These are phyloP conservation scores for Andinoacara biseriatus DNA, from an alignment of 2,113 vertebrate genomes.

Conservation along the genomic window DNA sequence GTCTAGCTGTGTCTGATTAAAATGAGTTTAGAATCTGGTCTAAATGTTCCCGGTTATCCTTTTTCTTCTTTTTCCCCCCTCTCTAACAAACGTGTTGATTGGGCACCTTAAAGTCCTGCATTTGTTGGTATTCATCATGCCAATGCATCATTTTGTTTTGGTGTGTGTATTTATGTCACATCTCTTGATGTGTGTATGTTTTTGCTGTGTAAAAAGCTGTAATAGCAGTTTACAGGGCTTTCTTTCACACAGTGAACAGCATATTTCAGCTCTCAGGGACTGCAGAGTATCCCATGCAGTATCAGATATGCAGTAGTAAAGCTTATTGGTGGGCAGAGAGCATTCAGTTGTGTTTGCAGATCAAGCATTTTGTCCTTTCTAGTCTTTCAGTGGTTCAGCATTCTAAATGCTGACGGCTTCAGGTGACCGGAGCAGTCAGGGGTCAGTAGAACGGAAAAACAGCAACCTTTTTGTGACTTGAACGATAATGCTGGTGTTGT, in stretches of 20 bases:
- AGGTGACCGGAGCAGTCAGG: conserved; percentile 26
- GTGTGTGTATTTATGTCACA: conserved; percentile 34
- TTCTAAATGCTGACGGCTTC: conserved; percentile 62
- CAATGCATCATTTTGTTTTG: conserved; percentile 41
- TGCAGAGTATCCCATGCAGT: conserved; percentile 7
- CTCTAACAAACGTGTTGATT: conserved; percentile 29
- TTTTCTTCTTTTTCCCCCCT: background rate
- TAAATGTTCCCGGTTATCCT: conserved; percentile 4
- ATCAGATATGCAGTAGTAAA: conserved; percentile 12
- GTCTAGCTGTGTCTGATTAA: background rate
- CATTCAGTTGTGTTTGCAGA: conserved; percentile 41
- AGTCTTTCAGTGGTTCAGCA: conserved; percentile 69
- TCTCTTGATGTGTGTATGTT: conserved; percentile 47
- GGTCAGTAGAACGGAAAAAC: conserved; percentile 42
- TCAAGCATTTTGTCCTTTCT: conserved; percentile 63
- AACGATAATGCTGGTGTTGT: background rate
- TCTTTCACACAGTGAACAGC: conserved; percentile 26
- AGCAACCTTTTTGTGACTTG: background rate
- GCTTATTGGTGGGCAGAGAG: background rate
- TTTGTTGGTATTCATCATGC: conserved; percentile 59
- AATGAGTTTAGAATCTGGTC: background rate
- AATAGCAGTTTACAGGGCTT: conserved; percentile 40
- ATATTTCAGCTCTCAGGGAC: conserved; percentile 24
- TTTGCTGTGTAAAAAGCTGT: conserved; percentile 47
- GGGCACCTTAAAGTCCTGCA: conserved; percentile 29